Base-by-base conservation (phyloP, 2,797 vertebrate genomes). In the Discoglossus pictus region DNA sequence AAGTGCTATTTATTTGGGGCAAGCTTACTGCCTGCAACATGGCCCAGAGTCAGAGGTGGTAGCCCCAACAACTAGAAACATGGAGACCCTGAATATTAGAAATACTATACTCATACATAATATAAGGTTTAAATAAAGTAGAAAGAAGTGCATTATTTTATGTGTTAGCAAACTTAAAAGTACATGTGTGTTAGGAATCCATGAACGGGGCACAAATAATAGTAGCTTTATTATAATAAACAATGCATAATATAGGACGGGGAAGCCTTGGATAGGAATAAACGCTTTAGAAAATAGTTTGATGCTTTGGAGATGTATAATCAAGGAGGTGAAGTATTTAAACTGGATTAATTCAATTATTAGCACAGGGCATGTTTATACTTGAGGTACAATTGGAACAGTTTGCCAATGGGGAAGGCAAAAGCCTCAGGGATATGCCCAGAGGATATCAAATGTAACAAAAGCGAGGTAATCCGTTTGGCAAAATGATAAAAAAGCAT, bases 391-490 rank as follows among this genome's bases (percentile, higher is more conserved):
- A 51, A 58, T 70, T 25, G 39, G 13, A 46, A 11, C 31, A 55
- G 18, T 11, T 15, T 63, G 68, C 43, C 52, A 63, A 58, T 34
- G 25, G 18, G 16, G 59, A 21, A 21, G 27, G 31, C 4, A 31
- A 8, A 44, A 42, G 35, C 65, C 56, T 11, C 27, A 70, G 25
- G 25, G 43, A 50, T 48, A 38, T 63, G 35, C 67, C 60, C 60
- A 50, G 44, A 43, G 60, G 68, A 64, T 58, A 70, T 58, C 15
- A 42, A 43, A 39, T 15, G 10, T 24, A 50, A 63, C 56, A 63
- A 70, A 59, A 70, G 64, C 51, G 64, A 70, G 25, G 51, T 70
- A 58, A 63, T 63, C 52, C 64, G 36, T 51, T 43, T 63, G 60
- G 68, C 52, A 50, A 70, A 48, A 50, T 42, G 2, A 55, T 50